These are phyloP conservation scores for Brenthis ino DNA, from an alignment of 2,888 invertebrate genomes.

Conservation along the genomic window DNA sequence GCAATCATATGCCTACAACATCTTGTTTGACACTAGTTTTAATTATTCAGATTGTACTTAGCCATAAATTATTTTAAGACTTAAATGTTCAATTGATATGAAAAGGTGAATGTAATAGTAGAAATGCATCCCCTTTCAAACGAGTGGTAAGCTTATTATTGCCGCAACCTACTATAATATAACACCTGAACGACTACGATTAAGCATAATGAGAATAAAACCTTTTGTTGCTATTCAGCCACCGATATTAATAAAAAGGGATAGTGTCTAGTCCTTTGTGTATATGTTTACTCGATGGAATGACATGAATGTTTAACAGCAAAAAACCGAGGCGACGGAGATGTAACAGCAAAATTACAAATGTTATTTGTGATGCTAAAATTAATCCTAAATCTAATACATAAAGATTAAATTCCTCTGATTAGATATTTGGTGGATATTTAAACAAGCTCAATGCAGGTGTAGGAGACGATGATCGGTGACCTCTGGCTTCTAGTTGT, in stretches of 20 bases:
- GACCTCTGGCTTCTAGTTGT: slow-evolving; percentile 73
- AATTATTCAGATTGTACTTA: no score
- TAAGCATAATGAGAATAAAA: slow-evolving; percentile 72
- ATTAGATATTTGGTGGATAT: slow-evolving; percentile 36
- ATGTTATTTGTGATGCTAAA: slow-evolving; percentile 40
- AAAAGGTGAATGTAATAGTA: background rate
- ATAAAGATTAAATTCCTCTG: slow-evolving; percentile 47
- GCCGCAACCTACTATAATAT: slow-evolving; percentile 61
- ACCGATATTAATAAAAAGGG: slow-evolving; percentile 77
- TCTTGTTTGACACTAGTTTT: no score
- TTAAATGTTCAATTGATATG: background rate
- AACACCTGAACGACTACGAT: slow-evolving; percentile 77
- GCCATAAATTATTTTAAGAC: background rate
- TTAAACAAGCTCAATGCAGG: slow-evolving; percentile 45
- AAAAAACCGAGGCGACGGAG: slow-evolving; percentile 61
- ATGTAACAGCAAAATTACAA: slow-evolving; percentile 47
- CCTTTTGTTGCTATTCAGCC: slow-evolving; percentile 74
- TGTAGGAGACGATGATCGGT: slow-evolving; percentile 65
- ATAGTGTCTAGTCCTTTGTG: slow-evolving; percentile 69
- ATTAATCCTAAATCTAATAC: slow-evolving; percentile 41
- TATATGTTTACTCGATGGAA: slow-evolving; percentile 72
- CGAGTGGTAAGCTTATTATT: slow-evolving; percentile 62
- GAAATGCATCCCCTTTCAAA: slow-evolving; percentile 27
- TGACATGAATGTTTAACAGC: slow-evolving; percentile 71
- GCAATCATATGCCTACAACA: no score